phyloP scores from a whole-genome alignment of 2,888 invertebrate species.

The Lobophora halterata region DNA sequence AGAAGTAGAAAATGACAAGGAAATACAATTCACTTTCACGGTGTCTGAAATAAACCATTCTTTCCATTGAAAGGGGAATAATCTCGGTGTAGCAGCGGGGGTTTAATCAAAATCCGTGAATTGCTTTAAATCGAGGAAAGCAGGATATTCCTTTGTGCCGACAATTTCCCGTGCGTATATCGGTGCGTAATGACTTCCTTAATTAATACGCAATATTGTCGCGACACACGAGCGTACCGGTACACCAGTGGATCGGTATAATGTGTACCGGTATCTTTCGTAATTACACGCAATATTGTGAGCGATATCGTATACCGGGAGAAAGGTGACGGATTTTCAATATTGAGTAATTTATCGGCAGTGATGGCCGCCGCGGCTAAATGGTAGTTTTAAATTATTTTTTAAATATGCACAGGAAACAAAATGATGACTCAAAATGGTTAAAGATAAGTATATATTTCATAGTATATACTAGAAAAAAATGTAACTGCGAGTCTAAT shows the following conservation, averaged over 20 bases:
- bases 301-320: neutral
- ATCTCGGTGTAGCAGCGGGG: slow-evolving; percentile 72
- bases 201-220: slow-evolving; percentile 76
- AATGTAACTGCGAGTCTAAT: no score
- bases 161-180: slow-evolving; percentile 77
- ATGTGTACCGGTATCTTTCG: neutral
- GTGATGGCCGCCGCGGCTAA: no score
- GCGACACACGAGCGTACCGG: slow-evolving; percentile 13
- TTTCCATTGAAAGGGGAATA: slow-evolving; percentile 79
- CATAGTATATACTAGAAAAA: no score
- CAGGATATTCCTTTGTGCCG: slow-evolving; percentile 79
- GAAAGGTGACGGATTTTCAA: no score
- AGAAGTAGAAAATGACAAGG: slow-evolving; percentile 64
- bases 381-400: no score
- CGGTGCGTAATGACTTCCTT: slow-evolving; percentile 79
- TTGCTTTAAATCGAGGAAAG: slow-evolving; percentile 81
- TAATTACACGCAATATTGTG: neutral
- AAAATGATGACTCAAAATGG: no score
- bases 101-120: slow-evolving; percentile 80
- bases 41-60: slow-evolving; percentile 79
- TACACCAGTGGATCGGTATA: neutral
- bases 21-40: slow-evolving; percentile 79
- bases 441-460: no score
- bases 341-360: no score
- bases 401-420: no score